Percentiles rank a stretch among this genome's conserved stretches.
Conservation (phyloP, 2,113 vertebrate genomes). For the Ia io region DNA sequence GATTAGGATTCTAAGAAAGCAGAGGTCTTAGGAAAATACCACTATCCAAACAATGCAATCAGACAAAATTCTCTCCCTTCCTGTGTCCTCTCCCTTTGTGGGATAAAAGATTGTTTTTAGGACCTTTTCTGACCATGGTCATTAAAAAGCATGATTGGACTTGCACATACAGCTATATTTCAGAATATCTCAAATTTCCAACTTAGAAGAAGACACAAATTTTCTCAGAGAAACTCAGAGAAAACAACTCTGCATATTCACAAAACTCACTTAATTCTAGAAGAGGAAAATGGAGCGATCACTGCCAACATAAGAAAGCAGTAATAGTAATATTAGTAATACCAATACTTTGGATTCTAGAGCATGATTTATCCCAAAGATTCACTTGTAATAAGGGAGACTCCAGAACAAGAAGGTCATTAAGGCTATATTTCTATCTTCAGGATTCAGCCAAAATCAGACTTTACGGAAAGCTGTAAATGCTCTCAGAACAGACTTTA, state of each 20-base stretch:
- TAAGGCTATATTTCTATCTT: conserved; percentile 47
- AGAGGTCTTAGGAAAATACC: background rate
- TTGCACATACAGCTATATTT: conserved; percentile 32
- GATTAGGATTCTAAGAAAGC: conserved; percentile 12
- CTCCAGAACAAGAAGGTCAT: background rate
- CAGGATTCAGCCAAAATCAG: conserved; percentile 43
- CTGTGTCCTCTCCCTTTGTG: conserved; percentile 22
- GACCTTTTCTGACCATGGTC: background rate
- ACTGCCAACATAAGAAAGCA: conserved; percentile 7
- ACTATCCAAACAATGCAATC: background rate
- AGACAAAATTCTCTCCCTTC: conserved; percentile 4
- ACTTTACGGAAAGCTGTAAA: conserved; percentile 46
- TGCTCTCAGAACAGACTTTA: conserved; percentile 50
- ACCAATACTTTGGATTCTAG: conserved; percentile 18
- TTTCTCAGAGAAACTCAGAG: conserved; percentile 33
- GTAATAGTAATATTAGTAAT: background rate
- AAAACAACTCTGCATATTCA: background rate
- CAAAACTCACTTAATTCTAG: conserved; percentile 28
- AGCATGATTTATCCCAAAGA: conserved; percentile 28
- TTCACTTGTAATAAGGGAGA: conserved; percentile 55
- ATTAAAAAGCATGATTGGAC: conserved; percentile 24
- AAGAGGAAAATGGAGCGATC: conserved; percentile 18
- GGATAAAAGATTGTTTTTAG: conserved; percentile 23
- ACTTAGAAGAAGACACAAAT: conserved; percentile 45
- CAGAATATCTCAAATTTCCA: conserved; percentile 48